A percentile compares a stretch with the other conserved stretches of the same genome.
phyloP scores from a whole-genome alignment of 2,888 invertebrate species.

The Conchocele bisecta region DNA sequence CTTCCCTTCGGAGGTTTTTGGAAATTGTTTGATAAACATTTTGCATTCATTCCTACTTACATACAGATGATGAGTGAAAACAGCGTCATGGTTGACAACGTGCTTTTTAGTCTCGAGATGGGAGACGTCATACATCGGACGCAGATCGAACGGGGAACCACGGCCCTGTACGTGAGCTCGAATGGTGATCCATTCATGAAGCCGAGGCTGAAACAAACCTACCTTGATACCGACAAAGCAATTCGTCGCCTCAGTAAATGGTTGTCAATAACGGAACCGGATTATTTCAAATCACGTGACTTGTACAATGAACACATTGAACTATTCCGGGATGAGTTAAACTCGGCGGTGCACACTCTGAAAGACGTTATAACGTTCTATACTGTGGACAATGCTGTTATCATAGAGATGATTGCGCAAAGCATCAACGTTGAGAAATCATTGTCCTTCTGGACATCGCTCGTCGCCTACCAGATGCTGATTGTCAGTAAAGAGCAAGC shows the following conservation, averaged over 20 bases:
- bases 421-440: conserved; percentile 54
- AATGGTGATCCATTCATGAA: conserved; percentile 38
- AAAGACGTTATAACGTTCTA: conserved; percentile 60
- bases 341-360: conserved; percentile 36
- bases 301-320: conserved; percentile 20
- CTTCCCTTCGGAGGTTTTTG: no score
- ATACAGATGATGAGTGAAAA: conserved; percentile 34
- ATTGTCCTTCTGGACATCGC: conserved; percentile 60
- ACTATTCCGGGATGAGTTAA: conserved; percentile 29
- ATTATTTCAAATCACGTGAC: conserved; percentile 17
- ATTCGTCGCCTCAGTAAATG: conserved; percentile 40
- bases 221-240: conserved; percentile 41
- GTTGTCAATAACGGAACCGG: conserved; percentile 10
- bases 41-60: no score
- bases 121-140: conserved; percentile 63
- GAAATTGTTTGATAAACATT: no score
- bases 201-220: conserved; percentile 24
- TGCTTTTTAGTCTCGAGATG: conserved; percentile 66
- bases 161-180: conserved; percentile 67
- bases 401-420: conserved; percentile 61
- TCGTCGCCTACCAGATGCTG: conserved; percentile 70
- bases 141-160: conserved; percentile 71
- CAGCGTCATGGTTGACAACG: conserved; percentile 15
- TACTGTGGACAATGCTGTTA: conserved; percentile 53
- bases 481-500: conserved; percentile 70